Evolutionary conservation across 2,888 invertebrate species (phyloP), one percentile per base, ranked within the genome.

Genomic region (Drosophila prostipennis): DNA sequence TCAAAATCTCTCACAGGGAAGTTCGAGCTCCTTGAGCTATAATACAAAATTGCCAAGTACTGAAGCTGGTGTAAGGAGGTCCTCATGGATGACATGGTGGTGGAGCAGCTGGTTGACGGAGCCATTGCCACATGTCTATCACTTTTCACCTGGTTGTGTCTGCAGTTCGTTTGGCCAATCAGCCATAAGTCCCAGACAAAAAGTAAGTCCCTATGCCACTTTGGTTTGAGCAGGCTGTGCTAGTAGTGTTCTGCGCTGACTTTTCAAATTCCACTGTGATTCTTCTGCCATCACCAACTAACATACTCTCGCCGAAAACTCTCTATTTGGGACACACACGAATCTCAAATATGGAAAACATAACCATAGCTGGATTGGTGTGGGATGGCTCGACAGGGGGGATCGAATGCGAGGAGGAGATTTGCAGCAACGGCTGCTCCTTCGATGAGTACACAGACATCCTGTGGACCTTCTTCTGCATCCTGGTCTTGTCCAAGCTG

Each of bases 401-500:
- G n/a, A 3, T 29, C 10, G 29, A 14, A 6, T 29, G 29, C 1
- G 14, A 14, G 11, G 29, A 32, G 29, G 14, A 40, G 10, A 11
- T 1, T 5, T 11, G 3, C 29, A 0, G 5, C 8, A 10, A 5
- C 0, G 45, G 29, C 10, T 2, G 29, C 29, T 6, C 5, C n/a
- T 29, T 46, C 14, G 46, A 46, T 7, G 29, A 26, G 2, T 46
- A 29, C 29, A 14, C 10, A 2, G 14, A 29, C 14, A 3, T 46
- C 55, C 52, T 90, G 8, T 85, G 83, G 71, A 77, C 89, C 8
- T 80, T 89, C n/a, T 79, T 75, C 0, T 83, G 79, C 32, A 75
- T 90, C 23, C 89, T 79, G 61, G 87, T 75, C 0, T 32, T 90
- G 8, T 76, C 80, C n/a, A 90, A 87, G 67, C 52, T 90, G 0